Conservation (phyloP, 2,888 invertebrate genomes). For the Drosophila recens region DNA sequence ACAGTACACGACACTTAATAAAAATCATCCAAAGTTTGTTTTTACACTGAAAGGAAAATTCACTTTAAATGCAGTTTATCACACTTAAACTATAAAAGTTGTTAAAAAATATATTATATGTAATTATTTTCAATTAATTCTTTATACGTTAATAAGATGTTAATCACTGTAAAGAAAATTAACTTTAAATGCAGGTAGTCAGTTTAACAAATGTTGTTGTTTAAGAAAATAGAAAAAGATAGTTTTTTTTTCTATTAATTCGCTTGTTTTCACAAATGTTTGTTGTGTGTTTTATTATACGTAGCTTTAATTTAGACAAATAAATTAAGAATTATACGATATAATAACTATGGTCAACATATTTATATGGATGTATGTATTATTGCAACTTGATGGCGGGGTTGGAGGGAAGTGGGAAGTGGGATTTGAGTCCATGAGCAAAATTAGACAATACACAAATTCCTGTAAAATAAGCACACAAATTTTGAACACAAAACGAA, state of each 20-base stretch:
- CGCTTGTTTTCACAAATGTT: constrained; percentile 34
- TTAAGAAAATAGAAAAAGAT: not conserved
- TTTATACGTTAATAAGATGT: not conserved
- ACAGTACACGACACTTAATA: not conserved
- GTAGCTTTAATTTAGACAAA: constrained; percentile 78
- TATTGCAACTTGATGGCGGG: constrained; percentile 54
- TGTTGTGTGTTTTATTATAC: constrained; percentile 69
- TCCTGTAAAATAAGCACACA: constrained; percentile 48
- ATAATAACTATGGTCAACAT: constrained; percentile 79
- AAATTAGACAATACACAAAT: constrained; percentile 30
- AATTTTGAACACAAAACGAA: constrained; percentile 59
- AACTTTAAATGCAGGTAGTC: not conserved
- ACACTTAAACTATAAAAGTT: not conserved
- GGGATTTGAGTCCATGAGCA: constrained; percentile 31
- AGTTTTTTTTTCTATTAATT: constrained; percentile 1
- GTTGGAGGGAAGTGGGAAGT: not conserved
- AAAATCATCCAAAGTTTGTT: not conserved
- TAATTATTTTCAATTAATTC: not conserved
- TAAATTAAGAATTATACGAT: constrained; percentile 78
- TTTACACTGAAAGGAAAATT: not conserved
- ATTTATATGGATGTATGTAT: constrained; percentile 37
- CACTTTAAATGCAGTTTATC: not conserved
- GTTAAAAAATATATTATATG: not conserved
- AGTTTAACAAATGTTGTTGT: not conserved
- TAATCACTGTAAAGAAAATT: constrained; percentile 3